A percentile compares a stretch with the other conserved stretches of the same genome.
phyloP scores from a whole-genome alignment of 2,888 invertebrate genomes.

The Linnaemya vulpina region DNA sequence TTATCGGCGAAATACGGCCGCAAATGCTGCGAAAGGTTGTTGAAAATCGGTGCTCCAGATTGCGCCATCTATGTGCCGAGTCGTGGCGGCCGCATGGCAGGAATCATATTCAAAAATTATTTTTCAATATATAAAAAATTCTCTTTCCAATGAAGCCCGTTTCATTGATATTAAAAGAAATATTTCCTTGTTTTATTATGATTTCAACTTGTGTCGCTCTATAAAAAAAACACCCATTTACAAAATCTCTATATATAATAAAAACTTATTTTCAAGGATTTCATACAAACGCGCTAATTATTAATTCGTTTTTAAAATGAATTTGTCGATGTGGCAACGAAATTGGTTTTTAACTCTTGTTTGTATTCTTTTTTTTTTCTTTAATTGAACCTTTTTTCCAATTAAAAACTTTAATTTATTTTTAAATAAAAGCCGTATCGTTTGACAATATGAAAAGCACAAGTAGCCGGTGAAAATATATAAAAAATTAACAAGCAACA shows the following conservation, averaged over 20 bases:
- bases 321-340: slow-evolving; percentile 55
- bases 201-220: no score
- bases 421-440: slow-evolving; percentile 56
- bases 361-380: slow-evolving; percentile 3
- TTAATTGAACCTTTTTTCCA: slow-evolving; percentile 49
- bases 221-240: not conserved
- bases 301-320: slow-evolving; percentile 47
- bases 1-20: no score
- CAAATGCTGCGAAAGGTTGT: no score
- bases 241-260: no score
- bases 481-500: slow-evolving; percentile 63
- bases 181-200: no score
- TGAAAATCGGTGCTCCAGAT: no score
- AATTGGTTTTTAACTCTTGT: slow-evolving; percentile 45
- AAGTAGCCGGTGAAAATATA: slow-evolving; percentile 25
- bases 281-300: not conserved
- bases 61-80: no score
- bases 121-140: no score
- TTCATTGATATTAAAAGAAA: no score
- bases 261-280: not conserved
- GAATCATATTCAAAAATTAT: no score
- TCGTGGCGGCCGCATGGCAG: no score
- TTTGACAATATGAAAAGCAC: slow-evolving; percentile 33
- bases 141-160: no score
- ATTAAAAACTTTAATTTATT: slow-evolving; percentile 71